Evolutionary conservation across 1,140 invertebrate genomes (phyloP).

Genomic region (Neelides sp.): DNA sequence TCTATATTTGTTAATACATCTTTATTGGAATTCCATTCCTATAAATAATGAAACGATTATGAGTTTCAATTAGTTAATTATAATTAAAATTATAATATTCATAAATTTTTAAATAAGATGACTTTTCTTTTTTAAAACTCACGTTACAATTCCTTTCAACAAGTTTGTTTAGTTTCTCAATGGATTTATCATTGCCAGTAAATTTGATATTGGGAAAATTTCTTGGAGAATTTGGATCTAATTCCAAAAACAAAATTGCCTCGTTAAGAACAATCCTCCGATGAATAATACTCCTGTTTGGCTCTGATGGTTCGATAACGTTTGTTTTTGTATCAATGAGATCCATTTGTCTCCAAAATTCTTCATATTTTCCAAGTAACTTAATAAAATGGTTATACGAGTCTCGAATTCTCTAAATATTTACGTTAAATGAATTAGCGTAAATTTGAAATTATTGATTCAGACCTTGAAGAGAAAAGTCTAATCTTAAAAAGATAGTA

Average conservation of each 20-base stretch:
- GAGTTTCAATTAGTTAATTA: background rate
- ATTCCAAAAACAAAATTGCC: slow-evolving; percentile 9
- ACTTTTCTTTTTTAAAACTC: background rate
- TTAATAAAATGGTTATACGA: slow-evolving; percentile 5
- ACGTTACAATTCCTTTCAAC: slow-evolving; percentile 7
- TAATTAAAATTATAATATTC: background rate
- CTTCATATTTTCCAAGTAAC: slow-evolving; percentile 2
- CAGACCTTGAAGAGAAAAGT: background rate
- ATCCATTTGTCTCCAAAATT: slow-evolving; percentile 23
- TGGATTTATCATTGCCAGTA: slow-evolving; percentile 8
- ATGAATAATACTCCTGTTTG: slow-evolving; percentile 11
- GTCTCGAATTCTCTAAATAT: slow-evolving; percentile 9
- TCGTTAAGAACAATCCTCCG: slow-evolving; percentile 14
- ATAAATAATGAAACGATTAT: background rate
- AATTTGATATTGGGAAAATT: slow-evolving; percentile 12
- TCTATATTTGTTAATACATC: slow-evolving; percentile 12
- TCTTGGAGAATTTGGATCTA: slow-evolving; percentile 14
- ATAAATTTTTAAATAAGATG: background rate
- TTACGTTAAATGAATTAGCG: background rate
- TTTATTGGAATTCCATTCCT: slow-evolving; percentile 14
- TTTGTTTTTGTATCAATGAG: slow-evolving; percentile 7
- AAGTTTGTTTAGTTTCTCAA: background rate
- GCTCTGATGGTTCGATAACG: slow-evolving; percentile 17
- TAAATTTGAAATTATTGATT: slow-evolving; percentile 1
- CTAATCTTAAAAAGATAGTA: too few relatives aligned